phyloP scores from a whole-genome alignment of 2,113 vertebrate genomes.

The Tamias sibiricus region DNA sequence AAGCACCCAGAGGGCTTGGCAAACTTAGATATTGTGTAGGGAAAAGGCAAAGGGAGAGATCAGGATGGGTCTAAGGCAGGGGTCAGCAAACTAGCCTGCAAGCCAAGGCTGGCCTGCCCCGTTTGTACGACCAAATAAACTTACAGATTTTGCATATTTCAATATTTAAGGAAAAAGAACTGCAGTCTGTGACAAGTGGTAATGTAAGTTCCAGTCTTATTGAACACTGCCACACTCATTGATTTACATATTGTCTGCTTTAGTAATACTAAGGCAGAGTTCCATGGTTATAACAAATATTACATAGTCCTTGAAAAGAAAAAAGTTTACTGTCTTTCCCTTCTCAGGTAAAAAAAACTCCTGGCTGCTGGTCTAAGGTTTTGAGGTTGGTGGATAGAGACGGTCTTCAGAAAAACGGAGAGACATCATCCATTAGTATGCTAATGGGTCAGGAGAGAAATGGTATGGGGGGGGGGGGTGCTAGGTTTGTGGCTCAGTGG shows the following conservation, averaged over 20 bases:
- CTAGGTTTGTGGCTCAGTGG: too few species aligned
- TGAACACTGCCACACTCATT: not conserved
- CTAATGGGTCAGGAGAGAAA: not conserved
- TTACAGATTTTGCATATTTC: not conserved
- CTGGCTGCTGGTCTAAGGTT: not conserved
- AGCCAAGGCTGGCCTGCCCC: not conserved
- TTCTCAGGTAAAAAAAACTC: not conserved
- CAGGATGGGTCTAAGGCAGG: not conserved
- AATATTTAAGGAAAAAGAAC: not conserved
- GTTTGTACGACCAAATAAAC: not conserved
- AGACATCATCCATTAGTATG: not conserved
- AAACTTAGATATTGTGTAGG: too few species aligned
- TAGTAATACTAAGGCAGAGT: not conserved
- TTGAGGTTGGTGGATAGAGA: not conserved
- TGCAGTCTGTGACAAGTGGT: not conserved
- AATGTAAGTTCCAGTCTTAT: not conserved
- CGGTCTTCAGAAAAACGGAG: not conserved
- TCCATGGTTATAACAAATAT: not conserved
- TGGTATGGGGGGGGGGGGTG: too few species aligned
- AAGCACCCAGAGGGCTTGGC: not conserved
- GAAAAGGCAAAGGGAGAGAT: not conserved
- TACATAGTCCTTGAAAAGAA: not conserved
- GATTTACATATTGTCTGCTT: not conserved
- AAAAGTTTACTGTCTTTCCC: not conserved
- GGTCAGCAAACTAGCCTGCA: not conserved